Percentiles rank a stretch among this genome's conserved stretches.
phyloP scores from a whole-genome alignment of 2,113 vertebrate species.

The Dipodomys merriami region DNA sequence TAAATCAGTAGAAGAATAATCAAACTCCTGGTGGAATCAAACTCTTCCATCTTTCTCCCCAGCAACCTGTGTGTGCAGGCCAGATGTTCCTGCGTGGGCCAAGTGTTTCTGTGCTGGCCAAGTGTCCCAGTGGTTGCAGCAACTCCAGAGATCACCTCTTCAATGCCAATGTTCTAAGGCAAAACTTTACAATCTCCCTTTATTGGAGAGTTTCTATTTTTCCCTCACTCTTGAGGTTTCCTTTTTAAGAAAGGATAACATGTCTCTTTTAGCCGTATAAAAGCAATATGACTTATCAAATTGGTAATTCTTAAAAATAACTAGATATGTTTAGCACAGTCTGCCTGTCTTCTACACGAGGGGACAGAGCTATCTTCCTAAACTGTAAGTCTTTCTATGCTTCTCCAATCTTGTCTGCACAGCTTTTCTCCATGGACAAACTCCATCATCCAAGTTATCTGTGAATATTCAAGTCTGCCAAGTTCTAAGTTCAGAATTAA shows the following conservation, averaged over 20 bases:
- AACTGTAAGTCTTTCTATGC: neutral
- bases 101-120: neutral
- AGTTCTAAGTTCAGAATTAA: neutral
- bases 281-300: neutral
- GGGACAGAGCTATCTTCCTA: neutral
- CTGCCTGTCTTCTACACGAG: neutral
- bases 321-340: neutral
- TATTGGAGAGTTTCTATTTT: neutral
- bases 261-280: neutral
- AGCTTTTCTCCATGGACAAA: neutral
- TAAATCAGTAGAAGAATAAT: neutral
- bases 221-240: neutral
- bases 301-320: conserved; percentile 21
- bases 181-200: neutral
- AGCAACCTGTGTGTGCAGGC: too few species aligned
- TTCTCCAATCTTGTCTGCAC: neutral
- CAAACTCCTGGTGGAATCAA: neutral
- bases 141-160: neutral
- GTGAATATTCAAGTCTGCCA: neutral
- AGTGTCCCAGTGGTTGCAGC: neutral
- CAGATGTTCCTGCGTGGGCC: neutral
- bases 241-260: neutral
- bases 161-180: neutral
- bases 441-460: neutral
- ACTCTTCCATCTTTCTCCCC: neutral